These are phyloP conservation scores for Cathartes aura DNA, from an alignment of 2,113 vertebrate species.

Conservation along the genomic window DNA sequence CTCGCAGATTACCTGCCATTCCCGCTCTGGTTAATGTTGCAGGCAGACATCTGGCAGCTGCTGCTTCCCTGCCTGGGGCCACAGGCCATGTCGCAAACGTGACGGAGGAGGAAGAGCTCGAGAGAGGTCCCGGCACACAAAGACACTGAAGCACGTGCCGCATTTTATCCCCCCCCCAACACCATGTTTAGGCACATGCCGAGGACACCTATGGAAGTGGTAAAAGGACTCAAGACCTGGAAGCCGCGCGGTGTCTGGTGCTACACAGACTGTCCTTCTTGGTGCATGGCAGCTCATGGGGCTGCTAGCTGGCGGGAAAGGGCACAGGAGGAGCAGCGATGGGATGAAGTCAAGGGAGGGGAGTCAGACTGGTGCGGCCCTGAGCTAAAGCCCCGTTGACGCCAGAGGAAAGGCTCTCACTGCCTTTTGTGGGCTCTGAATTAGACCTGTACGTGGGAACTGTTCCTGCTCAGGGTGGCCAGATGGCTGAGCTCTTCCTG, in stretches of 20 bases:
- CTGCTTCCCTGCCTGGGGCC: neutral
- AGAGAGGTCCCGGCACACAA: neutral
- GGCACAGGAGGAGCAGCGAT: neutral
- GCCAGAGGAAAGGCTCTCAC: neutral
- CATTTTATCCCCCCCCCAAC: neutral
- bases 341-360: neutral
- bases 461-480: neutral
- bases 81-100: accelerated
- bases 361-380: neutral
- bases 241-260: accelerated
- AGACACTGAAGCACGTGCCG: too few relatives aligned
- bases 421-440: neutral
- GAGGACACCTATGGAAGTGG: neutral
- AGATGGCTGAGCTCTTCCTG: neutral
- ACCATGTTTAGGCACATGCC: neutral
- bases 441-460: too few relatives aligned
- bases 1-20: neutral
- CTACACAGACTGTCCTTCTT: too few relatives aligned
- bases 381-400: neutral
- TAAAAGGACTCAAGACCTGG: neutral
- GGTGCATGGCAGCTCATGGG: neutral
- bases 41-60: neutral
- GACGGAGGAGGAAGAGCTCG: neutral
- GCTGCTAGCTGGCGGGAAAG: neutral
- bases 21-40: neutral